Evolutionary conservation across 2,888 invertebrate genomes (phyloP), one percentile per base, ranked within the genome.

Genomic region (Amphipyra berbera): DNA sequence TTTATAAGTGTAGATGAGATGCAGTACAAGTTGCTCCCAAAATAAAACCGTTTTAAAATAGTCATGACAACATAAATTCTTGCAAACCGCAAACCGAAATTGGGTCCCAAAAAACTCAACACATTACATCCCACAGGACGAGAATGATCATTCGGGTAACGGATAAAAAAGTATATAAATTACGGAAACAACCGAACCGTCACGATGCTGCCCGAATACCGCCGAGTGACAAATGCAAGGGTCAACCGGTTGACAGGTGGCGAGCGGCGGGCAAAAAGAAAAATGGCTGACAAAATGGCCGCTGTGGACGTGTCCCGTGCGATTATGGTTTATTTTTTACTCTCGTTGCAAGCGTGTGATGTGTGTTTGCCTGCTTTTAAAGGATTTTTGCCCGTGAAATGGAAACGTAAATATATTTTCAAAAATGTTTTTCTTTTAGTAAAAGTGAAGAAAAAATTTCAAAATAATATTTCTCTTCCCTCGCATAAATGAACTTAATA

Each of bases 141-240:
- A 68, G 57, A 72, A 68, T 47, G 35, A 71, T 69, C 61, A 61
- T 53, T 64, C 45, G 37, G 56, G 49, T 59, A 38, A 57, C 61
- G 41, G 53, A 66, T 50, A 73, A 75, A 72, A 78, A 78, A 74
- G 61, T 61, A 68, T 63, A 80, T 79, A 80, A 75, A 78, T 76
- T 69, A 66, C 68, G 74, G 40, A 68, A 67, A 71, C 68, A 74
- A 61, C 78, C 76, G 76, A 79, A 61, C 52, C 62, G 62, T 67
- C 62, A 59, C 83, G 82, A 79, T 69, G 69, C 69, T 73, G 27
- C 59, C 73, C 82, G 84, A 81, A 78, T 75, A 79, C 76, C 68
- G 67, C 68, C 82, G 73, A 71, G 80, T 87, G 87, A 87, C 84
- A 84, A 88, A 89, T 88, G 84, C 79, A 76, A 78, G 86, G 88